Percentiles rank a stretch among this genome's conserved stretches.
phyloP scores from a whole-genome alignment of 2,888 invertebrate genomes.

The Acleris emargana region DNA sequence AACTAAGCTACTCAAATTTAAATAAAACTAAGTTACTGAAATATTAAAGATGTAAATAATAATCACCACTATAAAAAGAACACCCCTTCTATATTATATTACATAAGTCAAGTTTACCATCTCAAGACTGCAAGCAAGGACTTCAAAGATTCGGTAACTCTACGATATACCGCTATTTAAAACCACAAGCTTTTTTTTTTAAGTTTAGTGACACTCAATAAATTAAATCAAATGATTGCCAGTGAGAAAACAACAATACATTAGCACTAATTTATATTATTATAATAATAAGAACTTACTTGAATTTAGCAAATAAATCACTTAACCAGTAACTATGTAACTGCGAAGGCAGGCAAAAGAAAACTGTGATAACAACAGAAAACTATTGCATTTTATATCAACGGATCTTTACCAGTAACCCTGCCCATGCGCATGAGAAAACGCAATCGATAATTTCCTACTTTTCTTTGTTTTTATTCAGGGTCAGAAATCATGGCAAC shows the following conservation, averaged over 20 bases:
- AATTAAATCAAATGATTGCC: no score
- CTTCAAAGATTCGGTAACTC: no score
- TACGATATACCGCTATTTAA: no score
- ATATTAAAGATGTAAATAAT: no score
- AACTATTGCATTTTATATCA: constrained; percentile 10
- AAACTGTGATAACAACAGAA: constrained; percentile 4
- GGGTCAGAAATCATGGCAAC: neutral
- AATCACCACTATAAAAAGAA: no score
- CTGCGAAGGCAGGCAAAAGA: constrained; percentile 5
- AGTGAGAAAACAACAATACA: neutral
- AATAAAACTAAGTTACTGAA: no score
- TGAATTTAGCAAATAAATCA: neutral
- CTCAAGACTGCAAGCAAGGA: no score
- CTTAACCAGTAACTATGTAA: constrained; percentile 3
- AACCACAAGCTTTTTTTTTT: no score
- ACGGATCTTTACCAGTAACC: constrained; percentile 4
- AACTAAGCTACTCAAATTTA: no score
- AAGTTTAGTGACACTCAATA: no score
- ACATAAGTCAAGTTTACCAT: no score
- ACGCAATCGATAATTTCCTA: constrained; percentile 2
- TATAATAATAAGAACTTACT: constrained; percentile 4
- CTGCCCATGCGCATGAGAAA: neutral
- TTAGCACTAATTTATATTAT: neutral
- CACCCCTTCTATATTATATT: no score
- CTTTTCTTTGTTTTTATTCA: constrained; percentile 17